Evolutionary conservation across 2,888 invertebrate genomes (phyloP).

Genomic region (Embidobia sp.): DNA sequence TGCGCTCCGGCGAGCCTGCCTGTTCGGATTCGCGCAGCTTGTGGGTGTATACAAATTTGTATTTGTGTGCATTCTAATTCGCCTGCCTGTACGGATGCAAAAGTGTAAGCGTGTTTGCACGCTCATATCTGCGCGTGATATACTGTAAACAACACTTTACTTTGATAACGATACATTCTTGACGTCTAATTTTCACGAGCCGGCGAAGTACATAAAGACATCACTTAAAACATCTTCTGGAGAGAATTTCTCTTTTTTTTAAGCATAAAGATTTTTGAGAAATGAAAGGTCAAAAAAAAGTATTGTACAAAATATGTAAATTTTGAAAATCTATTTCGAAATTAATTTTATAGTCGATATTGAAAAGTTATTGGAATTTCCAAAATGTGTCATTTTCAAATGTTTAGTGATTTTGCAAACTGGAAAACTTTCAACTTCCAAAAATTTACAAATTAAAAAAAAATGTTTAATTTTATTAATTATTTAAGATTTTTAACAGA

Average conservation of each 20-base stretch:
- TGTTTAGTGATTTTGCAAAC: too few relatives aligned
- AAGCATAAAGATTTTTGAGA: too few relatives aligned
- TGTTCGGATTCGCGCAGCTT: constrained; percentile 2
- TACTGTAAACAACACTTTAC: constrained; percentile 34
- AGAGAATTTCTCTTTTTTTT: too few relatives aligned
- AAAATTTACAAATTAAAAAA: too few relatives aligned
- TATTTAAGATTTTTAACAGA: too few relatives aligned
- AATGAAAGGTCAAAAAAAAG: too few relatives aligned
- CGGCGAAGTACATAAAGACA: constrained; percentile 8
- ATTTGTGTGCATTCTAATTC: background rate
- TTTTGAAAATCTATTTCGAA: background rate
- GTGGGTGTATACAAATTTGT: constrained; percentile 6
- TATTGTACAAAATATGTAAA: too few relatives aligned
- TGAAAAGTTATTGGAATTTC: too few relatives aligned
- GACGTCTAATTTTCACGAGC: constrained; percentile 35
- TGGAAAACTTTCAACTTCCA: too few relatives aligned
- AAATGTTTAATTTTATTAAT: too few relatives aligned
- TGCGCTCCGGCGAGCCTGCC: constrained; percentile 17
- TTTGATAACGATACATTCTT: constrained; percentile 38
- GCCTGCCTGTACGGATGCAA: background rate
- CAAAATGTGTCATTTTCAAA: too few relatives aligned
- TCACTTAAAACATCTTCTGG: constrained; percentile 2
- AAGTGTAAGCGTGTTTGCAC: constrained; percentile 5
- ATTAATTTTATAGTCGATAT: too few relatives aligned
- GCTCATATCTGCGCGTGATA: constrained; percentile 30